phyloP scores from a whole-genome alignment of 1,140 invertebrate genomes.

The Ditylenchus dipsaci region DNA sequence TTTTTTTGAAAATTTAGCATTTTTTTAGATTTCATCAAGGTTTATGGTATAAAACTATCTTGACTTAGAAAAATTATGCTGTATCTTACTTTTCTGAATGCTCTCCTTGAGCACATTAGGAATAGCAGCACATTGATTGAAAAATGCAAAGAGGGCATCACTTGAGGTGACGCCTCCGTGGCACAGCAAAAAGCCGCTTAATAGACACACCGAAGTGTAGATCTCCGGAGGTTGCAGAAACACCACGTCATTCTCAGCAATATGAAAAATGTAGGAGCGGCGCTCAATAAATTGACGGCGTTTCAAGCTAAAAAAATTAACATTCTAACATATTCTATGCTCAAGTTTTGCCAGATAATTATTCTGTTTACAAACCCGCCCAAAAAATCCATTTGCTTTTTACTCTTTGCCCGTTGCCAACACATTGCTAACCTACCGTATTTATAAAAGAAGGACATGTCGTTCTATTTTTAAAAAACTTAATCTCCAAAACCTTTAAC shows the following conservation, averaged over 20 bases:
- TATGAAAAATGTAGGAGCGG: constrained; percentile 53
- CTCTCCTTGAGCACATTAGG: constrained; percentile 31
- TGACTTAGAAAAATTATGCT: neutral
- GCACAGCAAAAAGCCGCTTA: constrained; percentile 37
- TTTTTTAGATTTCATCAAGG: neutral
- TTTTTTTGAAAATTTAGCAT: no score
- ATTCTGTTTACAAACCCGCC: no score
- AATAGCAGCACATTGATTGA: constrained; percentile 38
- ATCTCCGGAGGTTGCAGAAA: constrained; percentile 49
- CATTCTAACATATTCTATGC: no score
- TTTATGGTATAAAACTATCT: neutral
- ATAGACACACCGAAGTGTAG: constrained; percentile 42
- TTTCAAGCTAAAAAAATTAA: constrained; percentile 40
- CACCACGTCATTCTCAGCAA: constrained; percentile 46
- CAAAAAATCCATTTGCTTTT: no score
- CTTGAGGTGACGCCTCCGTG: constrained; percentile 54
- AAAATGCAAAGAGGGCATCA: constrained; percentile 50
- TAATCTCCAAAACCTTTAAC: no score
- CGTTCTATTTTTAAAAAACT: no score
- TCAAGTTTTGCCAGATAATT: no score
- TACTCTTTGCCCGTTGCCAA: no score
- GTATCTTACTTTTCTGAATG: constrained; percentile 40
- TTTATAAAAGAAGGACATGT: no score
- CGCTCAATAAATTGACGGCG: constrained; percentile 55
- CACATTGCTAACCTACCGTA: no score